Evolutionary conservation across 2,113 vertebrate species (phyloP).

Genomic region (Microtus oregoni): DNA sequence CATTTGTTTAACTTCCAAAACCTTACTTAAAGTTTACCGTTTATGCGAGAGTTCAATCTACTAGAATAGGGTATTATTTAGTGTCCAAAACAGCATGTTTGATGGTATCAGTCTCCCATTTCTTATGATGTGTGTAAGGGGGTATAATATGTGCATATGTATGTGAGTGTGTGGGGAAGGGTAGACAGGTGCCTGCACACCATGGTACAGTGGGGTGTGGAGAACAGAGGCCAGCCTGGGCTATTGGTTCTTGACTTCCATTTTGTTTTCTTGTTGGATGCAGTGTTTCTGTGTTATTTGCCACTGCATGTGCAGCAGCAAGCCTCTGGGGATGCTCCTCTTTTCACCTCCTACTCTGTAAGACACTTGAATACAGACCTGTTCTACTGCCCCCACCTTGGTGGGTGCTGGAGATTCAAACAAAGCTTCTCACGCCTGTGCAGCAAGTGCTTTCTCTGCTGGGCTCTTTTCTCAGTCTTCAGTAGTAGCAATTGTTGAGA

Average conservation of each 20-base stretch:
- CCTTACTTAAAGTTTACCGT: neutral
- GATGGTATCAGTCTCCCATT: neutral
- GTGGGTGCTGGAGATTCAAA: neutral
- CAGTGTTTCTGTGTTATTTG: neutral
- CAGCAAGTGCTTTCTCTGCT: neutral
- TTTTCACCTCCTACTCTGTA: neutral
- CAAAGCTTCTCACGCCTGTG: fast-evolving
- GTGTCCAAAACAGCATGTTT: neutral
- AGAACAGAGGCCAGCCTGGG: neutral
- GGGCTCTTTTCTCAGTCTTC: neutral
- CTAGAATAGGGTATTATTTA: neutral
- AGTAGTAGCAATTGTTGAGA: neutral
- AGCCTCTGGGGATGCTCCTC: too few species aligned
- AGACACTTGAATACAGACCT: neutral
- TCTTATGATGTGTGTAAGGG: neutral
- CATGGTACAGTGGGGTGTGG: neutral
- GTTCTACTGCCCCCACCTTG: neutral
- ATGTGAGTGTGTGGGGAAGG: too few species aligned
- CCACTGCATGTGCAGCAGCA: too few species aligned
- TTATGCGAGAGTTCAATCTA: neutral
- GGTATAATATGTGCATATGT: neutral
- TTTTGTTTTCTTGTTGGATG: neutral
- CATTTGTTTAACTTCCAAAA: constrained; percentile 15
- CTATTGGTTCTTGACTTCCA: neutral
- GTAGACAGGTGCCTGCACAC: too few species aligned